Evolutionary conservation across 2,113 vertebrate genomes (phyloP).

Genomic region (Zapornia atra): DNA sequence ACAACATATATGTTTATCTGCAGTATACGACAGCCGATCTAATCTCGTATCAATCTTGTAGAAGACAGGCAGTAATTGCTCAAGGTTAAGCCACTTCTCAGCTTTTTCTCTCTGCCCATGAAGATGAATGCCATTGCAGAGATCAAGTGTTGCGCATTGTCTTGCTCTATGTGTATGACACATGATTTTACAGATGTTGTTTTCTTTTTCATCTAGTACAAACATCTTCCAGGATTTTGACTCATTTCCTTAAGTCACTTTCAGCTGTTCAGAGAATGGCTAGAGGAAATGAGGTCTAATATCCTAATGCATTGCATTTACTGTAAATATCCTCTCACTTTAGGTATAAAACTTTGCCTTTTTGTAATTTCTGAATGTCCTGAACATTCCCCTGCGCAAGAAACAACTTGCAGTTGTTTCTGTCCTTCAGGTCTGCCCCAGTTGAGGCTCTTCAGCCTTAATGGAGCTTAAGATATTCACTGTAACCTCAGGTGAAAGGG

Average conservation of each 20-base stretch:
- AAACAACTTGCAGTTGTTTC: not conserved
- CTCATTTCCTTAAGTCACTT: conserved; percentile 81
- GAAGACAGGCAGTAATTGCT: conserved; percentile 16
- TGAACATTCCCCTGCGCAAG: not conserved
- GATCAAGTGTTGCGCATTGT: not conserved
- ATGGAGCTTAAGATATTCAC: not conserved
- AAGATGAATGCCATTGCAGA: conserved; percentile 3
- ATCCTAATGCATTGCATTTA: conserved; percentile 60
- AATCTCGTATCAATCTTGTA: not conserved
- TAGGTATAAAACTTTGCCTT: not conserved
- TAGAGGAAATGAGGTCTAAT: conserved; percentile 73
- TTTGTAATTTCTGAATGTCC: not conserved
- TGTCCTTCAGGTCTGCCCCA: not conserved
- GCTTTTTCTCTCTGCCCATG: not conserved
- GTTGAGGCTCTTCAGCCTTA: not conserved
- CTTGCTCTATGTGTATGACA: conserved; percentile 19
- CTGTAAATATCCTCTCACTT: conserved; percentile 5
- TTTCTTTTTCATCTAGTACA: conserved; percentile 67
- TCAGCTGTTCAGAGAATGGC: conserved; percentile 73
- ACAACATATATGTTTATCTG: conserved; percentile 4
- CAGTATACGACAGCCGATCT: not conserved
- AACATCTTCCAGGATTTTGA: conserved; percentile 80
- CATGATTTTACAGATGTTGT: conserved; percentile 73
- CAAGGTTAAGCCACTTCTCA: conserved; percentile 41
- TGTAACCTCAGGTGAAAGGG: not conserved